Conservation (phyloP, 2,888 invertebrate species). For the Theretra japonica region DNA sequence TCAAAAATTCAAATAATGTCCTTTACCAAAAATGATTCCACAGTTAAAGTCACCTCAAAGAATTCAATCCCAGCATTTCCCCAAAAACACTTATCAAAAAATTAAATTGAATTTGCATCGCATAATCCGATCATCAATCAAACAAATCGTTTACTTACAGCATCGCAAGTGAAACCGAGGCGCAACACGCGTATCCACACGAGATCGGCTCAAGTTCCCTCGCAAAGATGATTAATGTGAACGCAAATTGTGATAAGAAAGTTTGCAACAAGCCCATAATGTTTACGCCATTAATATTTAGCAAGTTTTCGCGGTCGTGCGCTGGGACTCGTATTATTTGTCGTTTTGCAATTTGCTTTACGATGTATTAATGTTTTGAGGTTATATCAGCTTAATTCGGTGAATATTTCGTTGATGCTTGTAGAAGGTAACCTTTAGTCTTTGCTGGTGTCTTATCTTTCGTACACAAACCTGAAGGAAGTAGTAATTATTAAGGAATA, state of each 20-base stretch:
- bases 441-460: too few species aligned
- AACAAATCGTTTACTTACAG: slow-evolving; percentile 7
- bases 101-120: slow-evolving; percentile 5
- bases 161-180: background rate
- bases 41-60: too few species aligned
- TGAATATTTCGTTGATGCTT: background rate
- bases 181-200: slow-evolving; percentile 13
- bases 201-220: slow-evolving; percentile 31
- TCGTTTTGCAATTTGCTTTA: slow-evolving; percentile 23
- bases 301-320: slow-evolving; percentile 27
- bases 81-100: slow-evolving; percentile 17
- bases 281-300: slow-evolving; percentile 34
- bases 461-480: too few species aligned
- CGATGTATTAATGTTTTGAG: background rate
- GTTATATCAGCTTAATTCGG: background rate
- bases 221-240: slow-evolving; percentile 33
- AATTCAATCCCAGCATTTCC: background rate
- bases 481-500: too few species aligned
- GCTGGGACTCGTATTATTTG: slow-evolving; percentile 20
- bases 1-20: too few species aligned
- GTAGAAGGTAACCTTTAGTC: too few species aligned
- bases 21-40: too few species aligned
- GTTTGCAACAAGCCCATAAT: slow-evolving; percentile 33
- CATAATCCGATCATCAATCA: slow-evolving; percentile 26
- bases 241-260: slow-evolving; percentile 34